phyloP scores from a whole-genome alignment of 2,113 vertebrate species.

The Bucco capensis region DNA sequence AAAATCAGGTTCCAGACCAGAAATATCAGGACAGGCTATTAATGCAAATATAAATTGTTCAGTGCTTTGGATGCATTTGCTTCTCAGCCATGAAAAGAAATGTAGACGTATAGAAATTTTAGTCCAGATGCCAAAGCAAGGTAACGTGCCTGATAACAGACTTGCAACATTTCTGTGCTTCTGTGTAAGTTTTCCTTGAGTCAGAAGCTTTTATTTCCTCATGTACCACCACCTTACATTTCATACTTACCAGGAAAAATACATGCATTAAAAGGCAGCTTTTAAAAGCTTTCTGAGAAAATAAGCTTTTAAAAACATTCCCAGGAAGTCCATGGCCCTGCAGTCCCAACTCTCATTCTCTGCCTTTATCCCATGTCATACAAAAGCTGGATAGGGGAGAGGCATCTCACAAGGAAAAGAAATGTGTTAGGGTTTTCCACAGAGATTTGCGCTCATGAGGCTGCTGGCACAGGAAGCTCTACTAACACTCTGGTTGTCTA shows the following conservation, averaged over 20 bases:
- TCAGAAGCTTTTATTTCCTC: not conserved
- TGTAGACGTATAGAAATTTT: not conserved
- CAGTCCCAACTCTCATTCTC: not conserved
- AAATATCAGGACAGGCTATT: not conserved
- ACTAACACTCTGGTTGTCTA: not conserved
- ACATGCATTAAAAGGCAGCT: not conserved
- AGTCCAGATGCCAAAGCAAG: not conserved
- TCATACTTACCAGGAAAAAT: not conserved
- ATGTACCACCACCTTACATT: not conserved
- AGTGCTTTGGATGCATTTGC: not conserved
- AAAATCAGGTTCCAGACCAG: not conserved
- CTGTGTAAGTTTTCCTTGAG: not conserved
- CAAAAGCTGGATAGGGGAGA: not conserved
- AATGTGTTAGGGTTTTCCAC: rapidly evolving
- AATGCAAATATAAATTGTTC: not conserved
- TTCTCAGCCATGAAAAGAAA: not conserved
- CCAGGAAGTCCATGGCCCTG: not conserved
- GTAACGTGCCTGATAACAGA: not conserved
- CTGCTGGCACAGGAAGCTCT: not conserved
- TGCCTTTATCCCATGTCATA: not conserved
- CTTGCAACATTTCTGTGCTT: not conserved
- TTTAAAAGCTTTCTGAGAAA: too few relatives aligned
- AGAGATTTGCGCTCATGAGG: not conserved
- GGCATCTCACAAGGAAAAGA: not conserved
- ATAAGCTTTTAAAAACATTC: too few relatives aligned